These are phyloP conservation scores for Synergus itoensis DNA, from an alignment of 2,888 invertebrate species.

Conservation along the genomic window DNA sequence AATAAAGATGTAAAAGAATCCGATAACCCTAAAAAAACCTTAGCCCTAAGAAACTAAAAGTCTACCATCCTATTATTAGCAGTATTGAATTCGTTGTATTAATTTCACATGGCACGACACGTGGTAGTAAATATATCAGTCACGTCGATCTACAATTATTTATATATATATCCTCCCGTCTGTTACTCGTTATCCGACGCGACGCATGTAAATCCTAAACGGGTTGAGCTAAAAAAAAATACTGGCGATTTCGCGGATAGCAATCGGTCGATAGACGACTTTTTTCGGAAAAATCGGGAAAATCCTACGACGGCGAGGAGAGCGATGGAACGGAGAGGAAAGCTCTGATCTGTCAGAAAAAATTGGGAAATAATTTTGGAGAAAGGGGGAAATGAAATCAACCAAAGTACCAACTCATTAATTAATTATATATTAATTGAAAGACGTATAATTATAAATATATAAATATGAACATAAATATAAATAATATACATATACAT, in stretches of 20 bases:
- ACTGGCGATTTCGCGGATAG: slow-evolving; percentile 64
- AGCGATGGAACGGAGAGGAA: slow-evolving; percentile 68
- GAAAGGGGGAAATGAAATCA: slow-evolving; percentile 76
- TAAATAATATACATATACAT: slow-evolving; percentile 82
- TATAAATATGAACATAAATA: slow-evolving; percentile 62
- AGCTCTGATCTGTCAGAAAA: slow-evolving; percentile 80
- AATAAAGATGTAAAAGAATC: background rate
- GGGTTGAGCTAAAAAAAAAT: slow-evolving; percentile 49
- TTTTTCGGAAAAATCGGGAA: slow-evolving; percentile 15
- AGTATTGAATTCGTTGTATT: background rate
- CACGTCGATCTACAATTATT: slow-evolving; percentile 2
- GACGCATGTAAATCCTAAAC: background rate
- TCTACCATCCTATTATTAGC: too few relatives aligned
- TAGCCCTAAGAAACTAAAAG: background rate
- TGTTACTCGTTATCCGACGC: background rate
- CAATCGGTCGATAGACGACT: slow-evolving; percentile 57
- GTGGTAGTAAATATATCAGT: slow-evolving; percentile 8
- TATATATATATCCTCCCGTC: background rate
- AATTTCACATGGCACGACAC: background rate
- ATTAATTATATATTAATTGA: slow-evolving; percentile 72
- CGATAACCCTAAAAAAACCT: background rate
- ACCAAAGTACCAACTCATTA: slow-evolving; percentile 85
- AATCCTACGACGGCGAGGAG: slow-evolving; percentile 56
- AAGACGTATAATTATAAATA: slow-evolving; percentile 59
- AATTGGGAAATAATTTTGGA: slow-evolving; percentile 57